Base-by-base conservation (phyloP, 2,888 invertebrate species). In the Ophion obscuratus region DNA sequence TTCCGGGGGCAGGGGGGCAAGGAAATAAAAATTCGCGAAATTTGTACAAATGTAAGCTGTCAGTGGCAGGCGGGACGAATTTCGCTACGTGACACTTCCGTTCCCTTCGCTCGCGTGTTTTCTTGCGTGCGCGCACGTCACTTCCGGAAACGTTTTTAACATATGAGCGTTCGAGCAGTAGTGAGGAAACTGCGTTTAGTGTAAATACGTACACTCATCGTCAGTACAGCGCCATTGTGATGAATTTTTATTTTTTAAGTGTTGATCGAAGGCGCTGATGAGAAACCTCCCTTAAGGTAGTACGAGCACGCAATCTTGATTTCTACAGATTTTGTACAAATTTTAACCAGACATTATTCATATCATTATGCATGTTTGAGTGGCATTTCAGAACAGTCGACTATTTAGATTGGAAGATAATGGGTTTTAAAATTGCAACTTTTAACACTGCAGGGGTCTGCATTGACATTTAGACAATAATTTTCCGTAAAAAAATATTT, bases 21-120 rank as follows among this genome's bases (percentile, higher is more conserved):
- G 47, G 67, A 66, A 73, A 73, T 57, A 66, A 93, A 92, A 79
- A 70, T 91, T 91, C 91, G 89, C 90, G 91, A 92, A 92, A 92
- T 77, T 76, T 61, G 91, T 92, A 92, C 92, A 93, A 93, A 93
- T 93, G 93, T 92, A 91, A 86, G 92, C 93, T 93, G 93, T 93
- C 93, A 93, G 89, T 90, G 89, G 91, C 93, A 93, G 92, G 91
- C 67, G 36, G 44, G 77, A 67, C 68, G 61, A 91, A 86, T 88
- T 79, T 88, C 80, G 81, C 88, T 91, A 88, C 91, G 53, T 17
- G 91, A 91, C 92, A 91, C 90, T 91, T 92, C 91, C 89, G 91
- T 90, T 76, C 75, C 81, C 82, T 75, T 87, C 87, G 71, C 80
- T 81, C 83, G 82, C 75, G 80, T 75, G 87, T 85, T 88, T 88